Evolutionary conservation across 1,140 invertebrate species (phyloP).

Genomic region (Calliphora vicina): DNA sequence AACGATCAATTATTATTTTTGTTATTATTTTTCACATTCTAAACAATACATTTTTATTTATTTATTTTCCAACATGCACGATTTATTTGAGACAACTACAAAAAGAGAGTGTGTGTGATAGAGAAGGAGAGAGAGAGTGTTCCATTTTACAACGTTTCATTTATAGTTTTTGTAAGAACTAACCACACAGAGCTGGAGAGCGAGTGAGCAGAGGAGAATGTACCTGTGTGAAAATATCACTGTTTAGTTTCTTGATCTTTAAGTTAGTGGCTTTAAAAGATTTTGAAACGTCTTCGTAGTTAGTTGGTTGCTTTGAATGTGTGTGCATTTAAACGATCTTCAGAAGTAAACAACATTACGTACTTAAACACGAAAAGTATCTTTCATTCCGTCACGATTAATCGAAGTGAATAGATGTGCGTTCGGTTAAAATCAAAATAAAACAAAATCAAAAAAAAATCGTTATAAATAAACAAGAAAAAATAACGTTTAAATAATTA

Average conservation of each 20-base stretch:
- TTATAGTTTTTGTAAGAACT: background rate
- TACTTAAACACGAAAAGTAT: background rate
- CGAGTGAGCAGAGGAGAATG: background rate
- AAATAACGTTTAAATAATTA: constrained; percentile 5
- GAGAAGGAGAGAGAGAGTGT: background rate
- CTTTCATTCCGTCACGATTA: constrained; percentile 36
- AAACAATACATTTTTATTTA: constrained; percentile 51
- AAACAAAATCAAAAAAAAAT: background rate
- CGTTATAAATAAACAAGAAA: background rate
- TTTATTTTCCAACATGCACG: too few species aligned
- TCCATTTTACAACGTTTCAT: background rate
- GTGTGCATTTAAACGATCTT: background rate
- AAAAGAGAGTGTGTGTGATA: background rate
- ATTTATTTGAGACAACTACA: too few species aligned
- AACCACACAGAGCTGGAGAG: background rate
- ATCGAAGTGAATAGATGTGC: constrained; percentile 34
- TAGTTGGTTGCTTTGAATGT: background rate
- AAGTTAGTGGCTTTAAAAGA: background rate
- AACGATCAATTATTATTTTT: constrained; percentile 60
- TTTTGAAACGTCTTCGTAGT: background rate
- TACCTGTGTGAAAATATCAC: background rate
- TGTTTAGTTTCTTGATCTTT: background rate
- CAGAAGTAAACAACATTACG: background rate
- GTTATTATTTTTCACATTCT: constrained; percentile 63
- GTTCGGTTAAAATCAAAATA: constrained; percentile 28